These are phyloP conservation scores for Eumaeus atala DNA, from an alignment of 1,140 invertebrate genomes.

Conservation along the genomic window DNA sequence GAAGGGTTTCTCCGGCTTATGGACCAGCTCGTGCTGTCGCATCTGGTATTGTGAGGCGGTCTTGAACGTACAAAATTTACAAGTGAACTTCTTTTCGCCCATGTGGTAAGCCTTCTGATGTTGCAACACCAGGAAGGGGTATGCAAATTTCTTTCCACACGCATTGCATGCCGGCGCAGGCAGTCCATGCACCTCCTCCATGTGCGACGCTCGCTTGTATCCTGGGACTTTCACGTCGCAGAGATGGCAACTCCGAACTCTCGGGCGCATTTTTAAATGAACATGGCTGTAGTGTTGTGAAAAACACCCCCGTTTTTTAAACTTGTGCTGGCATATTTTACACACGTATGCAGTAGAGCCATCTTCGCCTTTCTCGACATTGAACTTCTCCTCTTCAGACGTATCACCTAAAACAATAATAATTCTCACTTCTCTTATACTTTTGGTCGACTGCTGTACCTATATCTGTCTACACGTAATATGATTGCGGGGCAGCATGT, in stretches of 20 bases:
- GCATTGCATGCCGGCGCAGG: constrained; percentile 31
- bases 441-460: neutral
- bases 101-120: constrained; percentile 36
- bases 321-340: constrained; percentile 22
- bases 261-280: constrained; percentile 33
- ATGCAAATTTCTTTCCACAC: constrained; percentile 41
- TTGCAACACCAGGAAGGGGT: constrained; percentile 26
- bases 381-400: constrained; percentile 6
- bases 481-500: too few species aligned
- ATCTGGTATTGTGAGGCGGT: constrained; percentile 60
- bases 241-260: constrained; percentile 27
- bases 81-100: constrained; percentile 42
- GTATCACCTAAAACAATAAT: constrained; percentile 9
- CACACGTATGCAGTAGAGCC: constrained; percentile 26
- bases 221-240: constrained; percentile 27
- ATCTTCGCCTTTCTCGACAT: constrained; percentile 16
- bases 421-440: constrained; percentile 4
- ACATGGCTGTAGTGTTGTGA: constrained; percentile 32
- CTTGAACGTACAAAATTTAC: constrained; percentile 24
- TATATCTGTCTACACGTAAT: neutral
- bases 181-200: constrained; percentile 32
- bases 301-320: constrained; percentile 24
- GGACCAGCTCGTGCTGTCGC: constrained; percentile 58
- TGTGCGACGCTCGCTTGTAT: constrained; percentile 19
- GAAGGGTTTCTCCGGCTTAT: constrained; percentile 72